A percentile compares a stretch with the other conserved stretches of the same genome.
These are phyloP conservation scores for Drosophila asahinai DNA, from an alignment of 1,140 invertebrate genomes.

Conservation along the genomic window DNA sequence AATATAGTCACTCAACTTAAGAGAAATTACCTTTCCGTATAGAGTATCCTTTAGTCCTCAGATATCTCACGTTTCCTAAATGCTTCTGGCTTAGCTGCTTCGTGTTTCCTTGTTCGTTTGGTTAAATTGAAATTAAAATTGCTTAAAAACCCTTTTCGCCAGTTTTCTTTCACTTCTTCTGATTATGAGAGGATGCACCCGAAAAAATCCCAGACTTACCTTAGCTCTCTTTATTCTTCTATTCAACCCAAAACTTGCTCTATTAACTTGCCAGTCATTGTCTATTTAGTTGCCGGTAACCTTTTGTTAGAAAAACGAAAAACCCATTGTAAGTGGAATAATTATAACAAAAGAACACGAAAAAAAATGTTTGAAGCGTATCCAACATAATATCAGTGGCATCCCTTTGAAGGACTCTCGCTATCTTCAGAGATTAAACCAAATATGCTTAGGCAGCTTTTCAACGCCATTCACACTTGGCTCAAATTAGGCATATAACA, in stretches of 20 bases:
- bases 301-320: conserved; percentile 18
- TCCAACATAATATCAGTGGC: conserved; percentile 6
- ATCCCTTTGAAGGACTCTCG: conserved; percentile 32
- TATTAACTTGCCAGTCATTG: conserved; percentile 15
- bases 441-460: conserved; percentile 36
- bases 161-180: conserved; percentile 1
- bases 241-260: conserved; percentile 20
- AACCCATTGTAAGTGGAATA: conserved; percentile 12
- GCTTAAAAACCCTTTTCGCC: conserved; percentile 49
- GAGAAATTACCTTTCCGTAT: neutral
- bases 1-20: neutral
- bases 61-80: rapidly evolving
- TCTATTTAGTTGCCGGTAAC: conserved; percentile 11
- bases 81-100: conserved; percentile 13
- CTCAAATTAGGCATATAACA: conserved; percentile 60
- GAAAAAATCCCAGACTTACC: conserved; percentile 1
- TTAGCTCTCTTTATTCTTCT: conserved; percentile 11
- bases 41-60: neutral
- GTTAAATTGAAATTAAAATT: conserved; percentile 73
- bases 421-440: conserved; percentile 13
- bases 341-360: conserved; percentile 20
- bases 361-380: neutral
- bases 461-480: conserved; percentile 34
- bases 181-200: neutral
- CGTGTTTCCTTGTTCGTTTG: conserved; percentile 5